A percentile compares a stretch with the other conserved stretches of the same genome.
These are phyloP conservation scores for Galago senegalensis DNA, from an alignment of 2,797 vertebrate species.

Conservation along the genomic window DNA sequence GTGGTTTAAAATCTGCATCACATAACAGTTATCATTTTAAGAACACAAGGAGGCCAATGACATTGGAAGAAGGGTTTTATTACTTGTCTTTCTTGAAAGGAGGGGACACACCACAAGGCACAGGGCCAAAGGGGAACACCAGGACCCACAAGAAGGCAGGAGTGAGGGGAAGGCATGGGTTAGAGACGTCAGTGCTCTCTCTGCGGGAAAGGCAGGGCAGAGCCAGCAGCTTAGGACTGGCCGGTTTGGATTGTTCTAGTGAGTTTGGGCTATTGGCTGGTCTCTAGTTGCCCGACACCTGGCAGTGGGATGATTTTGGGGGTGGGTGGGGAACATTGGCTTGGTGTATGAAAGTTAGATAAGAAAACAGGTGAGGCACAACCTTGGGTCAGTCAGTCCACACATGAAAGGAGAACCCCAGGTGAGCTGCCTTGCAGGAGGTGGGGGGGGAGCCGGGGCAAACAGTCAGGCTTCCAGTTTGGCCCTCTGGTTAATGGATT, in stretches of 20 bases:
- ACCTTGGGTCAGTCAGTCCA: neutral
- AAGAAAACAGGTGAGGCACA: neutral
- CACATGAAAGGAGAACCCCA: neutral
- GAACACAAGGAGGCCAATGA: neutral
- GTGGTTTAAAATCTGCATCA: neutral
- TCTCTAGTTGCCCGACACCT: neutral
- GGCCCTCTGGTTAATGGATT: no score
- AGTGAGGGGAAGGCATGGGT: neutral
- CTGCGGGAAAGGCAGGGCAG: neutral
- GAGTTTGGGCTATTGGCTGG: no score
- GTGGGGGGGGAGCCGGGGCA: neutral
- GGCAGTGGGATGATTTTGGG: neutral
- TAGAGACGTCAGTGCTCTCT: neutral
- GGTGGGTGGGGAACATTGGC: no score
- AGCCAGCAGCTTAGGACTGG: neutral
- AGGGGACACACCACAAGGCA: neutral
- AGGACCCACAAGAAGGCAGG: no score
- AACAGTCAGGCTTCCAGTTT: neutral
- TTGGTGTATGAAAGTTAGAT: neutral
- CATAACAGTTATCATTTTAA: neutral
- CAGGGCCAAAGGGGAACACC: accelerated
- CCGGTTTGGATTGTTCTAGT: neutral
- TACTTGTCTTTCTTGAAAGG: neutral
- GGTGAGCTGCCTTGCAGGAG: neutral
- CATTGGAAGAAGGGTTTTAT: neutral